Percentiles rank a stretch among this genome's conserved stretches.
phyloP scores from a whole-genome alignment of 2,888 invertebrate genomes.

The Loripinus fragilis region DNA sequence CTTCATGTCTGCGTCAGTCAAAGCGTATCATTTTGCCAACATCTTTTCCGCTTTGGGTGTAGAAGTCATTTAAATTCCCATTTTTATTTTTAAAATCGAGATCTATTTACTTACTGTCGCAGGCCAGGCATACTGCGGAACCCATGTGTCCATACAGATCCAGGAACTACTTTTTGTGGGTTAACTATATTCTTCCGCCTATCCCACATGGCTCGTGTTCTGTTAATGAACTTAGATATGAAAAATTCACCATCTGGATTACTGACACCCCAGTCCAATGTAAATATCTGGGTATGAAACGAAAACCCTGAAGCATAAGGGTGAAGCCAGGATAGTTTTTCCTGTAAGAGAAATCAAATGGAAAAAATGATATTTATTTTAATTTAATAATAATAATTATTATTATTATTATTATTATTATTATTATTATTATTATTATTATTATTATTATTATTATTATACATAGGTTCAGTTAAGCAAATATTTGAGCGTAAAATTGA shows the following conservation, averaged over 20 bases:
- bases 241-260: constrained; percentile 23
- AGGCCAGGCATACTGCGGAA: constrained; percentile 20
- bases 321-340: not conserved
- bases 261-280: constrained; percentile 37
- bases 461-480: no score
- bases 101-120: constrained; percentile 15
- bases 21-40: no score
- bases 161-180: constrained; percentile 24
- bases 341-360: constrained; percentile 12
- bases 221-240: constrained; percentile 27
- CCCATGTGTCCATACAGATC: constrained; percentile 39
- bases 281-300: constrained; percentile 40
- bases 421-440: no score
- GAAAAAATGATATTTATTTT: no score
- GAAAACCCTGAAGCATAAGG: constrained; percentile 30
- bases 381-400: no score
- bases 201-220: constrained; percentile 43
- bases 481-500: no score
- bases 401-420: no score
- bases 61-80: no score
- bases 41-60: no score
- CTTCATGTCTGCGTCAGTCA: no score
- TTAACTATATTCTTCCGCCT: constrained; percentile 36
- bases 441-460: no score
- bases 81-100: no score